Evolutionary conservation across 2,888 invertebrate species (phyloP).

Genomic region (Tribolium freemani): DNA sequence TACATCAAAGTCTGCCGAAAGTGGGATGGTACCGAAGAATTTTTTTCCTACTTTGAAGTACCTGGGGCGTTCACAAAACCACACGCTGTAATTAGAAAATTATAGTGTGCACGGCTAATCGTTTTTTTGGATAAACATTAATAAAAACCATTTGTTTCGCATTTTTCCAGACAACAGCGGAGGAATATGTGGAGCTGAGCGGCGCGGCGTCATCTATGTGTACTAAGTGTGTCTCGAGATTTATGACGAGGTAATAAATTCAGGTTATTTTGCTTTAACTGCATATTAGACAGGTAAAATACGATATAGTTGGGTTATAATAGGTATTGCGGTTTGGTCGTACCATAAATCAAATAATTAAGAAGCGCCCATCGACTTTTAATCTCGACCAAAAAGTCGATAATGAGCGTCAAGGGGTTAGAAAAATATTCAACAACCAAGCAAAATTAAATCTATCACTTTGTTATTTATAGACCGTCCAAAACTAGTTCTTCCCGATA

Average conservation of each 20-base stretch:
- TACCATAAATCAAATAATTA: constrained; percentile 55
- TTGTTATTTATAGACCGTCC: not conserved
- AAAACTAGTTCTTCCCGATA: not conserved
- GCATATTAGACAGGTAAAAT: constrained; percentile 56
- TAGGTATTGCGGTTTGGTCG: constrained; percentile 51
- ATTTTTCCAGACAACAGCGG: constrained; percentile 6
- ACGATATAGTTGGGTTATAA: constrained; percentile 51
- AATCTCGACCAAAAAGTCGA: constrained; percentile 24
- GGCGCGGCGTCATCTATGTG: constrained; percentile 7
- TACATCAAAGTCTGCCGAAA: constrained; percentile 46
- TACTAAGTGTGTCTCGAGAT: constrained; percentile 51
- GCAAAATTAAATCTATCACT: not conserved
- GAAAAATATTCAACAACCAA: not conserved
- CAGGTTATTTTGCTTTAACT: constrained; percentile 54
- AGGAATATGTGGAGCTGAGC: not conserved
- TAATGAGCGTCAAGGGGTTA: constrained; percentile 29
- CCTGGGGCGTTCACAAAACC: constrained; percentile 32
- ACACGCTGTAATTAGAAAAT: constrained; percentile 46
- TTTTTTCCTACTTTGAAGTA: constrained; percentile 22
- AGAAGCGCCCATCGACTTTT: constrained; percentile 51
- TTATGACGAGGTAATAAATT: constrained; percentile 51
- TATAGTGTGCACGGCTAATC: constrained; percentile 40
- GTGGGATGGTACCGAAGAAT: constrained; percentile 40
- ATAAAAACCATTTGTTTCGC: constrained; percentile 25
- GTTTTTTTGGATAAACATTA: constrained; percentile 42